Evolutionary conservation across 1,140 invertebrate species (phyloP).

Genomic region (Diprion similis): DNA sequence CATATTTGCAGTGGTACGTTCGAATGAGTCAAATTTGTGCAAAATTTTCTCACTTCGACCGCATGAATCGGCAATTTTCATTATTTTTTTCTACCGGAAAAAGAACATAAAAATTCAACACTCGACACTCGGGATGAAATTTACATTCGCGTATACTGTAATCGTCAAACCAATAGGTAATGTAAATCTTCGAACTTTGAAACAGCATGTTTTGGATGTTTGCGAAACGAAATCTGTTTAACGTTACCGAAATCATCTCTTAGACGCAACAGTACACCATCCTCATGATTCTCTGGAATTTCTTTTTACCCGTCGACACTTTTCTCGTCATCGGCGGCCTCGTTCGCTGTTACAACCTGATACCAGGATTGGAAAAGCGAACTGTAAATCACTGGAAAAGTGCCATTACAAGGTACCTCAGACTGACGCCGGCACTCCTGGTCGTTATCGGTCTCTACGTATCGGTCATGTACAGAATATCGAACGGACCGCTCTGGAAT

Average conservation of each 20-base stretch:
- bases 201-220: too few relatives aligned
- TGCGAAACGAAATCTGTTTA: too few relatives aligned
- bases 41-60: too few relatives aligned
- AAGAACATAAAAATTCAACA: too few relatives aligned
- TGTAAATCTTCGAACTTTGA: too few relatives aligned
- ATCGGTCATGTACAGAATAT: neutral
- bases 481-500: conserved; percentile 1
- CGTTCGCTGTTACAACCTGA: conserved; percentile 10
- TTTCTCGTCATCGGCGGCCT: conserved; percentile 3
- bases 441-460: conserved; percentile 1
- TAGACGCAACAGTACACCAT: conserved; percentile 7
- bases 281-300: conserved; percentile 5
- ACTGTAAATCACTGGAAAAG: conserved; percentile 6
- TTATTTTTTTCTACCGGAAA: too few relatives aligned
- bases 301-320: conserved; percentile 6
- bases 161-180: neutral
- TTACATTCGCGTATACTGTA: neutral
- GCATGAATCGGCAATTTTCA: neutral
- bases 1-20: too few relatives aligned
- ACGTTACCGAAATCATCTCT: too few relatives aligned
- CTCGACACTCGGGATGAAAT: too few relatives aligned
- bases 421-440: conserved; percentile 9
- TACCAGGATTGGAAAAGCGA: conserved; percentile 7
- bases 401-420: neutral
- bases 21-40: too few relatives aligned